Evolutionary conservation across 2,797 vertebrate genomes (phyloP).

Genomic region (Phataginus tetradactyla): DNA sequence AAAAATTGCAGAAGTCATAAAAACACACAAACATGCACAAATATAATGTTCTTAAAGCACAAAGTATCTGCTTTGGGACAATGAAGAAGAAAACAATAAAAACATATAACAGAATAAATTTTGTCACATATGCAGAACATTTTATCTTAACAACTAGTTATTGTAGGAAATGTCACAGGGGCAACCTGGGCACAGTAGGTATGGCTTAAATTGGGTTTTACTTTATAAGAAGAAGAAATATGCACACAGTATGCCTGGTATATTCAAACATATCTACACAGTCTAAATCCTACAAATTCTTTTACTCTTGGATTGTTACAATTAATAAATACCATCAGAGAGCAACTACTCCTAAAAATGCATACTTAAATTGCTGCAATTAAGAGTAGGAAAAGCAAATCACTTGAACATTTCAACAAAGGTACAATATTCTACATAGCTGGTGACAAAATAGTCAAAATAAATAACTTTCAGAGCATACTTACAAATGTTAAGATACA

Average conservation of each 20-base stretch:
- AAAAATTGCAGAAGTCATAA: background rate
- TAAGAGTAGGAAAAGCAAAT: background rate
- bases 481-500: background rate
- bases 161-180: background rate
- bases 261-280: background rate
- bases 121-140: background rate
- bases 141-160: background rate
- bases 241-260: background rate
- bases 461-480: background rate
- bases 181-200: background rate
- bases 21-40: background rate
- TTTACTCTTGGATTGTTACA: background rate
- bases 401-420: background rate
- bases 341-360: background rate
- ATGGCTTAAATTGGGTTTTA: background rate
- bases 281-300: background rate
- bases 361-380: background rate
- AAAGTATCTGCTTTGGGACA: background rate
- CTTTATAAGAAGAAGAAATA: background rate
- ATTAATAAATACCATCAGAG: background rate
- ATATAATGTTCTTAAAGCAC: background rate
- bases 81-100: background rate
- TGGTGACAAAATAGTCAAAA: background rate
- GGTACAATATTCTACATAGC: background rate
- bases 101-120: background rate